Evolutionary conservation across 30 jellyfish, hydroid and myxozoan species (phyloP).

Genomic region (Nemopilema nomurai): DNA sequence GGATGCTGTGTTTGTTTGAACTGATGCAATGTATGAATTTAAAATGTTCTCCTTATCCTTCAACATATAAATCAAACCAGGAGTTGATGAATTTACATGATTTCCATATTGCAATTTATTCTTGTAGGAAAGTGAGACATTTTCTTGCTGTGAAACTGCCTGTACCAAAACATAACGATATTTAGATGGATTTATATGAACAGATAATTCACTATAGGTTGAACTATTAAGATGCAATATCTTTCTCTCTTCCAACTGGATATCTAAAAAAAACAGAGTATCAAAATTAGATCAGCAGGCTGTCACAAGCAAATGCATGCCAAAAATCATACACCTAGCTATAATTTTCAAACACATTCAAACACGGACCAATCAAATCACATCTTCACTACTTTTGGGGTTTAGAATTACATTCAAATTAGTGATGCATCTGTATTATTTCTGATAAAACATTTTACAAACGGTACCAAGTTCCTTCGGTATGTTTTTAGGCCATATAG

Average conservation of each 20-base stretch:
- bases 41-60: conserved; percentile 4
- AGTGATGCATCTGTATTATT: not conserved
- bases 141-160: conserved; percentile 23
- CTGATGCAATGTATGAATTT: conserved; percentile 20
- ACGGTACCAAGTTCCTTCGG: not conserved
- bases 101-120: conserved; percentile 3
- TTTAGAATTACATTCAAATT: no score
- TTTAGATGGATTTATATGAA: conserved; percentile 4
- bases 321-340: not conserved
- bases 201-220: not conserved
- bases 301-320: not conserved
- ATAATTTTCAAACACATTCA: no score
- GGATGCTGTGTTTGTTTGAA: not conserved
- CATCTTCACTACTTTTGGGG: no score
- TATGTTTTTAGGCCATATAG: no score
- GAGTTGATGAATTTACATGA: conserved; percentile 22
- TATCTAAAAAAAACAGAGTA: not conserved
- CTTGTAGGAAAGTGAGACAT: conserved; percentile 18
- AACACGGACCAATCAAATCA: no score
- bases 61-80: conserved; percentile 42
- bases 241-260: not conserved
- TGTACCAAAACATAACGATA: conserved; percentile 49
- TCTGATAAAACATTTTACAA: not conserved
- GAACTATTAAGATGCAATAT: not conserved
- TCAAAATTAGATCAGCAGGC: not conserved